Evolutionary conservation across 2,888 invertebrate genomes (phyloP).

Genomic region (Watsonalla binaria): DNA sequence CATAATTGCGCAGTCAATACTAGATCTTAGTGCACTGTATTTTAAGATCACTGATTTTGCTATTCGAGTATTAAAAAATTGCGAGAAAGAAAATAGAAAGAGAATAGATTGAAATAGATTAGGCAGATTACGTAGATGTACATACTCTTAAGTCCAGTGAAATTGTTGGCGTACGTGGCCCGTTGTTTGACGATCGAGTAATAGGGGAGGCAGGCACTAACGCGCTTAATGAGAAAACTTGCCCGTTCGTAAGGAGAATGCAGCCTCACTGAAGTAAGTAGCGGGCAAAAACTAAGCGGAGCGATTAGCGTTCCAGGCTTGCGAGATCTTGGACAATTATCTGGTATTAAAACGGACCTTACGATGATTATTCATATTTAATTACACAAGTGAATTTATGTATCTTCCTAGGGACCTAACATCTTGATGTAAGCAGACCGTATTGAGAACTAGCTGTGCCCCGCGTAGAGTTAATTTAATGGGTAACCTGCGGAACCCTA

Average conservation of each 20-base stretch:
- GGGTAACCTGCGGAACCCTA: no score
- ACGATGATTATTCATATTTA: not conserved
- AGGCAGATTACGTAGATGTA: not conserved
- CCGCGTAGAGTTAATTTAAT: no score
- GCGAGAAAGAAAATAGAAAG: no score
- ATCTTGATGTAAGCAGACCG: no score
- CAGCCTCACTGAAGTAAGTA: conserved; percentile 27
- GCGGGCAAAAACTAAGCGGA: conserved; percentile 36
- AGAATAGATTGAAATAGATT: no score
- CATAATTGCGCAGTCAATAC: no score
- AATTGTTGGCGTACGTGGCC: conserved; percentile 51
- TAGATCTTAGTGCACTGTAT: no score
- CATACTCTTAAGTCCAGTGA: conserved; percentile 6
- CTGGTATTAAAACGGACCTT: not conserved
- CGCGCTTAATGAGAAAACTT: conserved; percentile 75
- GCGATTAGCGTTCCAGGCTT: conserved; percentile 37
- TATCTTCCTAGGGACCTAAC: no score
- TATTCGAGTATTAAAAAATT: no score
- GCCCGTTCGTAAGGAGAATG: conserved; percentile 43
- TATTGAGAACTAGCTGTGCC: no score
- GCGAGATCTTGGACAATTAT: conserved; percentile 14
- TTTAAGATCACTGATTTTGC: no score
- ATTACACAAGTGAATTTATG: no score
- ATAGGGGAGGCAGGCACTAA: conserved; percentile 51
- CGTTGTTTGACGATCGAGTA: conserved; percentile 45